Percentiles rank a stretch among this genome's conserved stretches.
phyloP scores from a whole-genome alignment of 2,113 vertebrate species.

The Casuarius casuarius region DNA sequence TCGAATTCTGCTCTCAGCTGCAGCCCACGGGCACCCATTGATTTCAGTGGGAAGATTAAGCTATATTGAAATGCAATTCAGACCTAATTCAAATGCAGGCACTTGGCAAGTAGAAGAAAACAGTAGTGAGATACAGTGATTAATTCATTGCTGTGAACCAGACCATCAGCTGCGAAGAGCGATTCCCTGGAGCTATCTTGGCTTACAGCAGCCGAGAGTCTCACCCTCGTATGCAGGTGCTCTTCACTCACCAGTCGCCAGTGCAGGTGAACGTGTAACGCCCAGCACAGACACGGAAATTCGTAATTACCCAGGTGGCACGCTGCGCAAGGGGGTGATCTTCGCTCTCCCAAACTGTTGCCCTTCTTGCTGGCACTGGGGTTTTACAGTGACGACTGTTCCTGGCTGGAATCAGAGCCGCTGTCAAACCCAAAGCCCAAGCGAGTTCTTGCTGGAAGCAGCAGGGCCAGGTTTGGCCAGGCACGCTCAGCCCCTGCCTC shows the following conservation, averaged over 20 bases:
- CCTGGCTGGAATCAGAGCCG: neutral
- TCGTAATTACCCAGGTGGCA: neutral
- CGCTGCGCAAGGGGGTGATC: neutral
- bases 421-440: too few species aligned
- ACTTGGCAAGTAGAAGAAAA: neutral
- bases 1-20: slow-evolving; percentile 52
- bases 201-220: neutral
- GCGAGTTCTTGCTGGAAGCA: too few species aligned
- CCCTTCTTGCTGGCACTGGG: neutral
- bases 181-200: neutral
- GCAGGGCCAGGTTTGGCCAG: neutral
- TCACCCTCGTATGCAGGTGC: neutral
- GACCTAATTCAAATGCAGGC: neutral
- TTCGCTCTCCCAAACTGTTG: neutral
- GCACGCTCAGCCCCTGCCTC: neutral
- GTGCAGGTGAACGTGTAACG: neutral
- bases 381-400: neutral
- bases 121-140: neutral
- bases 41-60: neutral
- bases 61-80: neutral
- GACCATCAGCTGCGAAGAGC: neutral
- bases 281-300: neutral
- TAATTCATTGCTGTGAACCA: neutral
- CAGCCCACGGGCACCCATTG: neutral
- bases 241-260: too few species aligned